Evolutionary conservation across 2,888 invertebrate species (phyloP), one percentile per base, ranked within the genome.

Genomic region (Platerodrilus igneus): DNA sequence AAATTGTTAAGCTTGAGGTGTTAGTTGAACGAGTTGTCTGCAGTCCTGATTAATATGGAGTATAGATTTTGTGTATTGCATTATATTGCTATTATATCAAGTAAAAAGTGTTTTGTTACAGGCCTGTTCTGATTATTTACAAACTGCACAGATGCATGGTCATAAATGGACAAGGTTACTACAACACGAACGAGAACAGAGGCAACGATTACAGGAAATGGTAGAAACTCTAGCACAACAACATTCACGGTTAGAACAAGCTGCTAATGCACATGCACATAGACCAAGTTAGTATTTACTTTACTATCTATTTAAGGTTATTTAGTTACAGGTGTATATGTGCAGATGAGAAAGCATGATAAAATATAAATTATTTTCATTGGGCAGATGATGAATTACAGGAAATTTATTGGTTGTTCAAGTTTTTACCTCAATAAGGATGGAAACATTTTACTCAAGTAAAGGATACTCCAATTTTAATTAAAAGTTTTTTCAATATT

Each of bases 191-290:
- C 83, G 95, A 13, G 94, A 96, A 52, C 94, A 96, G 69, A 82
- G 94, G 58, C 78, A 86, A 64, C 79, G 92, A 28, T 73, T 95
- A 47, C 93, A 95, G 62, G 95, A 95, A 61, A 91, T 99, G 74
- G 92, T 99, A 9, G 97, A 99, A 65, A 94, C 95, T 59, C 76
- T 99, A 46, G 99, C 99, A 8, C 80, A 92, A 52, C 99, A 99
- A 66, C 97, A 96, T 68, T 93, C 94, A 38, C 87, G 86, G 57
- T 74, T 99, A 50, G 99, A 99, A 71, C 87, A 92, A 68, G 93
- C 92, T 2, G 92, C 91, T 19, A 76, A 73, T 17, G 82, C 80
- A 15, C 78, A 81, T 44, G 73, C 74, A 19, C 64, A 68, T 41
- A 57, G 67, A 51, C 69, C 72, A 47, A 70, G 74, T 73, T 56